A percentile compares a stretch with the other conserved stretches of the same genome.
Evolutionary conservation across 2,888 invertebrate genomes (phyloP).

Genomic region (Drosophila eohydei): DNA sequence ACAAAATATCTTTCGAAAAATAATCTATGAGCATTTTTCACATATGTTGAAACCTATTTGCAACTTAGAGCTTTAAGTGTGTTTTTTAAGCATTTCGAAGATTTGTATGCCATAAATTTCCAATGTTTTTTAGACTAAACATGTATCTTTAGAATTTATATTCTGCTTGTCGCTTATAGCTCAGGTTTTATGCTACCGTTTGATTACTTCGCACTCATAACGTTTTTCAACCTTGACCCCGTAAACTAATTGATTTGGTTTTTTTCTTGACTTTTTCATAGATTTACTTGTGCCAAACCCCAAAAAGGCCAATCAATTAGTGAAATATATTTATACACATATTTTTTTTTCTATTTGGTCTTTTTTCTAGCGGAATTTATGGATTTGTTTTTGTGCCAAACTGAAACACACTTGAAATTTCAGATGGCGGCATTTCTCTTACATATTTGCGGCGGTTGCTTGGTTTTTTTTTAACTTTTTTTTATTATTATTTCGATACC

Average conservation of each 20-base stretch:
- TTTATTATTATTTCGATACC: slow-evolving; percentile 18
- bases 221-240: slow-evolving; percentile 57
- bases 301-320: slow-evolving; percentile 63
- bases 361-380: slow-evolving; percentile 19
- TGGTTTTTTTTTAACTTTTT: not conserved
- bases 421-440: slow-evolving; percentile 49
- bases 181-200: slow-evolving; percentile 23
- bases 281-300: slow-evolving; percentile 11
- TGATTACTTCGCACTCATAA: slow-evolving; percentile 4
- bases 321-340: slow-evolving; percentile 28
- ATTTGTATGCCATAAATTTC: not conserved
- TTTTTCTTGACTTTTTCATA: slow-evolving; percentile 10
- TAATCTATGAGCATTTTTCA: not conserved
- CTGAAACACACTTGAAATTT: slow-evolving; percentile 36
- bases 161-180: not conserved
- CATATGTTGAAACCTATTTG: not conserved
- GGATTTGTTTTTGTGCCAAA: slow-evolving; percentile 7
- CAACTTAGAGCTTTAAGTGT: no score
- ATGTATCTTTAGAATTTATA: not conserved
- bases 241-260: slow-evolving; percentile 42
- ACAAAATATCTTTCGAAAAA: not conserved
- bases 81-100: not conserved
- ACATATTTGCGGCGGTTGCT: slow-evolving; percentile 25
- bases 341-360: not conserved
- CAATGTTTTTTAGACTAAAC: no score